Percentiles rank a stretch among this genome's conserved stretches.
These are phyloP conservation scores for Brachyhypopomus gauderio DNA, from an alignment of 2,113 vertebrate species.

Conservation along the genomic window DNA sequence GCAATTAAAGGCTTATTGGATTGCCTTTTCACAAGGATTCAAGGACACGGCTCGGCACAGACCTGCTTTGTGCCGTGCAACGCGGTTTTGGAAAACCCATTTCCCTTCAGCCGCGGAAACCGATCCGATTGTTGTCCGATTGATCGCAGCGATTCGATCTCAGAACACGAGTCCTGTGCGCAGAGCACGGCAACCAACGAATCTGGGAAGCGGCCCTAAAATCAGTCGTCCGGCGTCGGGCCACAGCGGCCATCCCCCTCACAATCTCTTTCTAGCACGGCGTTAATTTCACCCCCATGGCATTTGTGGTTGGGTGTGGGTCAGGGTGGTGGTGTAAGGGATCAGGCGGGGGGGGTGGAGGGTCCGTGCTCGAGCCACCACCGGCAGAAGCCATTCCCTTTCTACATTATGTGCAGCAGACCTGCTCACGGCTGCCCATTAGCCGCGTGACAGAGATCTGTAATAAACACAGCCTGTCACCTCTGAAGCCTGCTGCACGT, in stretches of 20 bases:
- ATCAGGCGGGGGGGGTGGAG: constrained; percentile 18
- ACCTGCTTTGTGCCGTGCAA: not conserved
- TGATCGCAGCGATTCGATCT: not conserved
- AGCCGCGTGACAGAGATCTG: constrained; percentile 81
- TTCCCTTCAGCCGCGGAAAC: not conserved
- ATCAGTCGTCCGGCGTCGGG: not conserved
- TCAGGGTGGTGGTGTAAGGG: constrained; percentile 24
- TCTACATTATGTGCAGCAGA: constrained; percentile 64
- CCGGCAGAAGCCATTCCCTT: constrained; percentile 54
- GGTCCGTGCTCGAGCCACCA: constrained; percentile 7
- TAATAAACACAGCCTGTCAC: constrained; percentile 83
- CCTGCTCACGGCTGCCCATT: constrained; percentile 73
- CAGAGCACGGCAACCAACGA: not conserved
- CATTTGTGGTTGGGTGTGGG: constrained; percentile 15
- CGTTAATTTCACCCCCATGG: not conserved
- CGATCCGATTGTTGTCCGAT: not conserved
- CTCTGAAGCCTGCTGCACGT: constrained; percentile 78
- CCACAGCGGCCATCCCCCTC: not conserved
- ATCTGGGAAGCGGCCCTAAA: not conserved
- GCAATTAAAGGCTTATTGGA: constrained; percentile 24
- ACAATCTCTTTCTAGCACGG: not conserved
- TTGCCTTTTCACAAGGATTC: not conserved
- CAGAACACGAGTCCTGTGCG: not conserved
- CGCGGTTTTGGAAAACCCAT: not conserved
- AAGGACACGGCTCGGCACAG: not conserved